Base-by-base conservation (phyloP, 2,888 invertebrate species). In the Microctonus aethiopoides region DNA sequence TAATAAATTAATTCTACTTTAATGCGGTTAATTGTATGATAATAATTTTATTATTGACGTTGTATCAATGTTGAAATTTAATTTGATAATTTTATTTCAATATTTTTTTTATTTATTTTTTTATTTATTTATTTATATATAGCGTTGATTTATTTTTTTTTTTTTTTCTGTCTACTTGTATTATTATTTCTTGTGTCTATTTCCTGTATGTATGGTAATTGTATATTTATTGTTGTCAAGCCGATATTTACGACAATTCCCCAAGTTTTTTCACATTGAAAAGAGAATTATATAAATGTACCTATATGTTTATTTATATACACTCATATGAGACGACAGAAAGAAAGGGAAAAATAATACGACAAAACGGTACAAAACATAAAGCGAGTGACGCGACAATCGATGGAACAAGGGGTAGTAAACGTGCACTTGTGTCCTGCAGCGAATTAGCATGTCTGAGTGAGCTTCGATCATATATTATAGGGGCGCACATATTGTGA, bases 391-490 rank as follows among this genome's bases (percentile, higher is more conserved):
- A 51, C 41, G n/a, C 41, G n/a, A 70, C 65, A 41, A 66, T 61
- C 67, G 67, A 61, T 56, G 61, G 63, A 36, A 51, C 64, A 62
- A 63, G 61, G 68, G 71, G 74, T 68, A 59, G 71, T 69, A 61
- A 71, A 70, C 74, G 76, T 63, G 61, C 72, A 36, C 65, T 72
- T 73, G 77, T 76, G 76, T 77, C 68, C 75, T 78, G 72, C 72
- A 79, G 77, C 80, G 81, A 86, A 84, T 83, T 85, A 84, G 83
- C 79, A 86, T 81, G 81, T 84, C 83, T 80, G 86, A 84, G 80
- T 78, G 83, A 75, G 76, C 78, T 77, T 68, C 59, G 64, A 70
- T 67, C 67, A 72, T 32, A n/a, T n/a, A 16, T 5, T n/a, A n/a
- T n/a, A n/a, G 16, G 46, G 46, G n/a, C 16, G 46, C 46, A 7